phyloP scores from a whole-genome alignment of 2,888 invertebrate genomes.

The Chloroclysta siterata region DNA sequence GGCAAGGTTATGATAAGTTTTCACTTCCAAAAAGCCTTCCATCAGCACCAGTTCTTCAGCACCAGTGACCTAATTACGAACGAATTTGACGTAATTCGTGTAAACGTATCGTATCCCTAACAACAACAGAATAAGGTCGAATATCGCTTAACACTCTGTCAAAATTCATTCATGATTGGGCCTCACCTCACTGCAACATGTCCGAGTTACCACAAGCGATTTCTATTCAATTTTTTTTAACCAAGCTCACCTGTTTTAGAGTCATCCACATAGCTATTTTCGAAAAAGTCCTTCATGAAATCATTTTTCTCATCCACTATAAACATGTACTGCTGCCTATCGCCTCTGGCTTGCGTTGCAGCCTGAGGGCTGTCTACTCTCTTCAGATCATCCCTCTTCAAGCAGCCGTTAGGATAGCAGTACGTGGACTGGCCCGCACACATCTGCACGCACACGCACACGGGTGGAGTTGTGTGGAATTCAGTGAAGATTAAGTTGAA shows the following conservation, averaged over 20 bases:
- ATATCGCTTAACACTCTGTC: too few relatives aligned
- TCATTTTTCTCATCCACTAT: conserved; percentile 56
- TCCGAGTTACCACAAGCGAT: too few relatives aligned
- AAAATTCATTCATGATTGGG: too few relatives aligned
- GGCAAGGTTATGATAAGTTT: too few relatives aligned
- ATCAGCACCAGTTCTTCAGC: too few relatives aligned
- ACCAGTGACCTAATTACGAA: too few relatives aligned
- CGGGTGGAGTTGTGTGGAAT: conserved; percentile 63
- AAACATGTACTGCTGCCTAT: conserved; percentile 50
- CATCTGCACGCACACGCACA: conserved; percentile 65
- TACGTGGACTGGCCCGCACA: conserved; percentile 65
- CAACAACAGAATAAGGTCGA: too few relatives aligned
- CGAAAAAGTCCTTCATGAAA: conserved; percentile 51
- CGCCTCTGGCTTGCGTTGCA: conserved; percentile 41
- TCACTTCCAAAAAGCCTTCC: too few relatives aligned
- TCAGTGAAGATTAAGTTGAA: conserved; percentile 72
- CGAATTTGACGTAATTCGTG: too few relatives aligned
- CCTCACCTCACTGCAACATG: too few relatives aligned
- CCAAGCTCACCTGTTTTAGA: conserved; percentile 34
- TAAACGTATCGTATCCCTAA: too few relatives aligned
- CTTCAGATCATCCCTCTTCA: conserved; percentile 52
- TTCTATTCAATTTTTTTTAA: too few relatives aligned
- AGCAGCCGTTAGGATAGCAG: conserved; percentile 74
- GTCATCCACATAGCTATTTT: conserved; percentile 47
- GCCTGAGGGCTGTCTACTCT: conserved; percentile 36